phyloP scores from a whole-genome alignment of 2,888 invertebrate species.

The Campoletis raptor region DNA sequence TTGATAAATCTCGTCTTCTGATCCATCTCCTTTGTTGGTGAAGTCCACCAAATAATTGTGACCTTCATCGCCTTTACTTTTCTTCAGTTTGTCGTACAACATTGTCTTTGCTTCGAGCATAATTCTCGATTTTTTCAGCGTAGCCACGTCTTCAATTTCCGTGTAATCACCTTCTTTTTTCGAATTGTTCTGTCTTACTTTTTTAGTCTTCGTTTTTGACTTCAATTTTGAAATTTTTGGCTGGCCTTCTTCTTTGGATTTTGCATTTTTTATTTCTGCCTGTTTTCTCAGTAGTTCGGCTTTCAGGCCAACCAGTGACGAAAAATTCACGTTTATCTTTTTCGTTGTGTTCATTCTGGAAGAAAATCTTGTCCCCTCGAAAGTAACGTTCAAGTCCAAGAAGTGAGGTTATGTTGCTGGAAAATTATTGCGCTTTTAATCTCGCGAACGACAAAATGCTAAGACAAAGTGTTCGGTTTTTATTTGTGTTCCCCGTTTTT shows the following conservation, averaged over 20 bases:
- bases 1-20: slow-evolving; percentile 65
- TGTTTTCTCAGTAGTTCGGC: slow-evolving; percentile 95
- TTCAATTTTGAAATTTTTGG: slow-evolving; percentile 70
- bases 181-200: slow-evolving; percentile 79
- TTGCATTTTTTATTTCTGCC: slow-evolving; percentile 91
- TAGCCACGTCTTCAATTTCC: slow-evolving; percentile 78
- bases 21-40: slow-evolving; percentile 77
- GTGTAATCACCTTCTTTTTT: slow-evolving; percentile 75
- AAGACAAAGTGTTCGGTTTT: not conserved
- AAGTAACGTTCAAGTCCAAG: not conserved
- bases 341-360: slow-evolving; percentile 79
- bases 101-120: slow-evolving; percentile 82
- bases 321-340: slow-evolving; percentile 82
- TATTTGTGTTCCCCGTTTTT: not conserved
- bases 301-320: slow-evolving; percentile 91
- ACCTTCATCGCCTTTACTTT: slow-evolving; percentile 74
- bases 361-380: not conserved
- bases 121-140: slow-evolving; percentile 83
- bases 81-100: slow-evolving; percentile 80
- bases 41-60: slow-evolving; percentile 82
- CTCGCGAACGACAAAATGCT: not conserved
- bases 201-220: slow-evolving; percentile 81
- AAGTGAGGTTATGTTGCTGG: slow-evolving; percentile 55
- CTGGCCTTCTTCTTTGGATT: slow-evolving; percentile 85
- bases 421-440: slow-evolving; percentile 9